Evolutionary conservation across 1,140 invertebrate genomes (phyloP).

Genomic region (Gryllus bimaculatus): DNA sequence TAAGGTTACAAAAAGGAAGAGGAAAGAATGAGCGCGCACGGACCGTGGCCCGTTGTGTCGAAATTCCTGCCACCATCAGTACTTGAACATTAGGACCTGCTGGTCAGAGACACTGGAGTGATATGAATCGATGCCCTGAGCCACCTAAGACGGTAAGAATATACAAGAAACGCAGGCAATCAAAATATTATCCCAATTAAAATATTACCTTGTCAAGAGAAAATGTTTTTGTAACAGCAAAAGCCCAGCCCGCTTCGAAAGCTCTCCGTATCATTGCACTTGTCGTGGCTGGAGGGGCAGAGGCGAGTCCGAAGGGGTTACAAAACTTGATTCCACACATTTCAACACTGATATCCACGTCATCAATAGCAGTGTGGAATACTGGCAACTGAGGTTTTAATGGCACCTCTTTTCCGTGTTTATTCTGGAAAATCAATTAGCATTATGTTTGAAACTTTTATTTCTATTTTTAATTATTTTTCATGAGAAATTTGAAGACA

Average conservation of each 20-base stretch:
- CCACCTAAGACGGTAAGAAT: too few species aligned
- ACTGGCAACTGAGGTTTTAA: conserved; percentile 67
- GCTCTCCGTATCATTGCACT: conserved; percentile 89
- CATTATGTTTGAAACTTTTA: neutral
- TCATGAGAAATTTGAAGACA: too few species aligned
- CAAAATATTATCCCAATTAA: too few species aligned
- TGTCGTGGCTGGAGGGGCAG: conserved; percentile 90
- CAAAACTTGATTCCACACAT: conserved; percentile 89
- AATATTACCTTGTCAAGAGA: conserved; percentile 73
- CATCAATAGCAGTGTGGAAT: conserved; percentile 87
- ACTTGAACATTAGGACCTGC: too few species aligned
- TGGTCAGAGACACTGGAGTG: too few species aligned
- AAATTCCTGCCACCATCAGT: too few species aligned
- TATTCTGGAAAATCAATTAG: conserved; percentile 32
- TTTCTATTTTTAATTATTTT: too few species aligned
- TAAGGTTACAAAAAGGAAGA: too few species aligned
- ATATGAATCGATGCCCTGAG: too few species aligned
- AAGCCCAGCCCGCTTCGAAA: conserved; percentile 94
- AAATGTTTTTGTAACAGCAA: conserved; percentile 95
- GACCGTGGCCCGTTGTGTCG: too few species aligned
- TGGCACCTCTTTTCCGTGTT: conserved; percentile 50
- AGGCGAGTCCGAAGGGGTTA: conserved; percentile 95
- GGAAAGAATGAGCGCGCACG: too few species aligned
- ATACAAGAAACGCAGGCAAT: too few species aligned
- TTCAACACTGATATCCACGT: conserved; percentile 85